Evolutionary conservation across 1,140 invertebrate genomes (phyloP), one percentile per base, ranked within the genome.

Genomic region (Neelides sp.): DNA sequence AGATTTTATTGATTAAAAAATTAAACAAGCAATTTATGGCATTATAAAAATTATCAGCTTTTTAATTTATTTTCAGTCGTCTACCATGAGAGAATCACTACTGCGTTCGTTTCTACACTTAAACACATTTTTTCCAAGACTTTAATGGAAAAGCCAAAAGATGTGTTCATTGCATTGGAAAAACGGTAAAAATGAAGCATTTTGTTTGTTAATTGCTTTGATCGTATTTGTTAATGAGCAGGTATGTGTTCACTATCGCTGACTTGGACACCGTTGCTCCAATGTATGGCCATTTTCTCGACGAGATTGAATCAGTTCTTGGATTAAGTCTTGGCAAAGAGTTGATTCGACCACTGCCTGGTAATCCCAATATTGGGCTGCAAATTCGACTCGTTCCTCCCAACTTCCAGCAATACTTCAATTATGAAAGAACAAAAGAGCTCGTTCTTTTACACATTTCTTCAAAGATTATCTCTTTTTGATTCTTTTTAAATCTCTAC

Each of bases 31-130:
- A 10, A 12, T 28, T 15, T 17, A 28, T 19, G 24, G 35, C n/a
- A 23, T 17, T 23, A 13, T 7, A 32, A 42, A 23, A n/a, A 26
- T 30, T 30, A 35, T 32, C 15, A 41, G 4, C 19, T 47, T 15
- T 46, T 40, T 24, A 37, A 8, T 23, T 41, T 39, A 35, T 53
- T 75, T 78, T 42, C 65, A 86, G 83, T 91, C 5, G 79, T 93
- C 26, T 93, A 93, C 70, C 82, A 89, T 64, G 80, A 87, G 55
- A 74, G 78, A 50, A 73, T 91, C 20, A 92, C 87, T 5, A 75
- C 83, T 52, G 83, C 79, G 1, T 89, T 92, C 62, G 74, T 91
- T 1, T 67, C 71, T 10, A 83, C 83, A 1, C 68, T 89, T 40
- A 73, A 78, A 54, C 75, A 77, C 60, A 68, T 91, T 7, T 66